Percentiles rank a stretch among this genome's conserved stretches.
phyloP scores from a whole-genome alignment of 2,113 vertebrate species.

The Microtus richardsoni region DNA sequence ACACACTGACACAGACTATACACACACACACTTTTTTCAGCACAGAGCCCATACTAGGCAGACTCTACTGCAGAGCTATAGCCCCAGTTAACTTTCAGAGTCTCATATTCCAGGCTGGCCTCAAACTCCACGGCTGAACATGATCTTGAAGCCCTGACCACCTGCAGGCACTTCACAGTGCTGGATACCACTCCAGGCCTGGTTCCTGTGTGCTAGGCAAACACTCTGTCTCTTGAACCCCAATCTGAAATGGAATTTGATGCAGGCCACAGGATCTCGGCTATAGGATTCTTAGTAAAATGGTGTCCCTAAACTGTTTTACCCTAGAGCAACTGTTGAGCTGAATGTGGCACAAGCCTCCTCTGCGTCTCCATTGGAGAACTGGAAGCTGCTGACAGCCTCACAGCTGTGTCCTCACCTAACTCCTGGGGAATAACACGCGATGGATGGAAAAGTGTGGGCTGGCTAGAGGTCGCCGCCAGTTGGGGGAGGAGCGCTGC shows the following conservation, averaged over 20 bases:
- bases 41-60: too few relatives aligned
- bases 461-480: background rate
- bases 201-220: background rate
- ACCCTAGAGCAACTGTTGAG: background rate
- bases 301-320: background rate
- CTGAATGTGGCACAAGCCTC: background rate
- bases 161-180: background rate
- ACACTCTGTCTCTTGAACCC: background rate
- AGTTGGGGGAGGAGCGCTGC: background rate
- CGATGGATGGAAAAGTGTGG: fast-evolving
- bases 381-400: background rate
- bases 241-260: background rate
- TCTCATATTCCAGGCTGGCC: background rate
- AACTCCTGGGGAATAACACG: background rate
- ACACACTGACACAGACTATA: background rate
- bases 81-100: background rate
- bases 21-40: background rate
- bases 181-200: background rate
- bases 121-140: background rate
- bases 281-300: background rate
- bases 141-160: background rate
- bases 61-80: background rate
- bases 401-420: background rate
- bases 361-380: background rate
- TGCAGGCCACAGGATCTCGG: background rate